A percentile compares a stretch with the other conserved stretches of the same genome.
Evolutionary conservation across 2,113 vertebrate species (phyloP).

Genomic region (Litocranius walleri): DNA sequence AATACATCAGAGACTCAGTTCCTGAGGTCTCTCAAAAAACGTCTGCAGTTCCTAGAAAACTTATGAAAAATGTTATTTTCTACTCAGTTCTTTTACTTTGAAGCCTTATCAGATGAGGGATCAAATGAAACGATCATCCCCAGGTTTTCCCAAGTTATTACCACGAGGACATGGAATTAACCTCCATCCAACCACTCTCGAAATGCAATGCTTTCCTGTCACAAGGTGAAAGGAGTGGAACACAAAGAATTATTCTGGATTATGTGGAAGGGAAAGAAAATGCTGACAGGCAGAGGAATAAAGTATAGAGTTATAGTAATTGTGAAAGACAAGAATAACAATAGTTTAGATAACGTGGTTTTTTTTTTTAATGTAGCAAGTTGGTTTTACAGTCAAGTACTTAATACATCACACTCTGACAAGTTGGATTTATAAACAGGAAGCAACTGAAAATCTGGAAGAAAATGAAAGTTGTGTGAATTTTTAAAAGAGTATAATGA

Average conservation of each 20-base stretch:
- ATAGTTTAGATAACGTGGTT: not conserved
- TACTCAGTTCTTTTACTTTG: slow-evolving; percentile 40
- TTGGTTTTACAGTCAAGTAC: not conserved
- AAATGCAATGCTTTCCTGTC: slow-evolving; percentile 1
- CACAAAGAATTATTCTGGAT: not conserved
- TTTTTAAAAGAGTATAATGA: not conserved
- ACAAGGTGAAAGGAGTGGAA: not conserved
- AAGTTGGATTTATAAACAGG: not conserved
- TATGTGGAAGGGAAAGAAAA: not conserved
- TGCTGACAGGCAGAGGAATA: not conserved
- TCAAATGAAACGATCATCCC: slow-evolving; percentile 41
- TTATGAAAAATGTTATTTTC: not conserved
- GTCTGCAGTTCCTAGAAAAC: slow-evolving; percentile 52
- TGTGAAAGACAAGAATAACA: not conserved
- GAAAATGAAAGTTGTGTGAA: not conserved
- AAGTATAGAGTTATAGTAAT: not conserved
- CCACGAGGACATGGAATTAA: not conserved
- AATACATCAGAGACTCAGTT: slow-evolving; percentile 40
- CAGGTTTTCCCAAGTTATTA: slow-evolving; percentile 1
- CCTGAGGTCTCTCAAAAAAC: slow-evolving; percentile 50
- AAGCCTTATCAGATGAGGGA: slow-evolving; percentile 47
- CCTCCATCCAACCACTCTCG: not conserved
- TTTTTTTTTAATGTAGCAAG: not conserved
- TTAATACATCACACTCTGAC: not conserved
- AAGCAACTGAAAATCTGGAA: not conserved